These are phyloP conservation scores for Lepidochrysops patricia DNA, from an alignment of 2,888 invertebrate species.

Conservation along the genomic window DNA sequence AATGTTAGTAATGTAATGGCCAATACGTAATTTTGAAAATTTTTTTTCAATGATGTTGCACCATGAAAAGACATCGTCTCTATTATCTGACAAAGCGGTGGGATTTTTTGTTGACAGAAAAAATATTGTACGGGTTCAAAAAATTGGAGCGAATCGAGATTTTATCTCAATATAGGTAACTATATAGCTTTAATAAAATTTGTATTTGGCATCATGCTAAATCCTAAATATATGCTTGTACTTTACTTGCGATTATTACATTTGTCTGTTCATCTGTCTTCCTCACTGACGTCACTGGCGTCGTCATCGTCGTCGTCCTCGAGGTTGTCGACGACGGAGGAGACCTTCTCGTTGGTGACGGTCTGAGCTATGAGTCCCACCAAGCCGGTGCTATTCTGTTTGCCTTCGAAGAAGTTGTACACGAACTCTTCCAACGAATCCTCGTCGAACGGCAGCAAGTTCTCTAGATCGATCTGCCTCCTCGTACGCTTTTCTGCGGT, in stretches of 20 bases:
- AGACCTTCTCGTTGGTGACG: slow-evolving; percentile 46
- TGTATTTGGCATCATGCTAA: slow-evolving; percentile 43
- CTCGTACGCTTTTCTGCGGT: slow-evolving; percentile 36
- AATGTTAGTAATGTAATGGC: too few relatives aligned
- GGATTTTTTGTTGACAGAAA: neutral
- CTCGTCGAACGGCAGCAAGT: slow-evolving; percentile 58
- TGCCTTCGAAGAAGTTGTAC: slow-evolving; percentile 51
- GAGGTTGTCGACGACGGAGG: slow-evolving; percentile 39
- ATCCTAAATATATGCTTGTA: slow-evolving; percentile 30
- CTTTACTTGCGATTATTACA: slow-evolving; percentile 26
- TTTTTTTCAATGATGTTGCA: too few relatives aligned
- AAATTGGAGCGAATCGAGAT: neutral
- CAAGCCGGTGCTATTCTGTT: slow-evolving; percentile 53
- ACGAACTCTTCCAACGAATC: slow-evolving; percentile 59
- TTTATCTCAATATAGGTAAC: slow-evolving; percentile 26
- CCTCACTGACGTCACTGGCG: neutral
- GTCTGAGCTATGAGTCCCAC: slow-evolving; percentile 57
- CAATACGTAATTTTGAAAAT: too few relatives aligned
- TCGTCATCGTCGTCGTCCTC: slow-evolving; percentile 42
- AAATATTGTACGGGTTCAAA: neutral
- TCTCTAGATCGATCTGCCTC: slow-evolving; percentile 57
- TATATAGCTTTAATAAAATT: slow-evolving; percentile 31
- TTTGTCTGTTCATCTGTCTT: slow-evolving; percentile 35
- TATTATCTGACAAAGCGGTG: neutral
- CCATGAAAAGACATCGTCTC: too few relatives aligned